phyloP scores from a whole-genome alignment of 2,888 invertebrate genomes.

The Scotopteryx bipunctaria region DNA sequence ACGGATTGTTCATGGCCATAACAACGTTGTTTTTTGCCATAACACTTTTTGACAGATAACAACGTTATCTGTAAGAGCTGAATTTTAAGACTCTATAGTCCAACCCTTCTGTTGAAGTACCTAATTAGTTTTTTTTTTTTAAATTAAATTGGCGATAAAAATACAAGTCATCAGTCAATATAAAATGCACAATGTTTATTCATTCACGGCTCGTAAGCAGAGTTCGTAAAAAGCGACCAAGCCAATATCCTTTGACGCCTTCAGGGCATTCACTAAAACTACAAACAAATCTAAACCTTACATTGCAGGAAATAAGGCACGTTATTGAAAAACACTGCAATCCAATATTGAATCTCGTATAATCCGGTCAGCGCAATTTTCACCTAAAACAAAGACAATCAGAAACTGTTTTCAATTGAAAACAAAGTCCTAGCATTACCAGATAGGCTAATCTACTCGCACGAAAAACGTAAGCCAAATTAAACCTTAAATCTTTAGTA shows the following conservation, averaged over 20 bases:
- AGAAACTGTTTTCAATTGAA: conserved; percentile 21
- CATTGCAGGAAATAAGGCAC: not conserved
- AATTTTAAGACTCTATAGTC: too few relatives aligned
- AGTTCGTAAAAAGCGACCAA: conserved; percentile 57
- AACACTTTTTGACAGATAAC: too few relatives aligned
- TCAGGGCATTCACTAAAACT: conserved; percentile 53
- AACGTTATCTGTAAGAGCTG: too few relatives aligned
- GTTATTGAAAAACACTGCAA: not conserved
- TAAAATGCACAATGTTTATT: conserved; percentile 37
- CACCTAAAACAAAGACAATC: conserved; percentile 19
- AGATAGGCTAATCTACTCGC: conserved; percentile 7
- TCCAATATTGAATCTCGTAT: conserved; percentile 15
- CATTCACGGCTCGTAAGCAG: conserved; percentile 53
- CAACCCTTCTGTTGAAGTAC: too few relatives aligned
- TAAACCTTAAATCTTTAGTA: conserved; percentile 2
- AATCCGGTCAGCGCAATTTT: conserved; percentile 14
- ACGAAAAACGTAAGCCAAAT: conserved; percentile 3
- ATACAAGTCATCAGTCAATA: not conserved
- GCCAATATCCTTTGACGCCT: conserved; percentile 62
- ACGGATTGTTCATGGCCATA: too few relatives aligned
- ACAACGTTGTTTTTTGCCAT: too few relatives aligned
- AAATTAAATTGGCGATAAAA: too few relatives aligned
- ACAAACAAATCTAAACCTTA: conserved; percentile 22
- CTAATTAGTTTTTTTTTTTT: not conserved
- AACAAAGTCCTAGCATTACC: conserved; percentile 6